Evolutionary conservation across 2,113 vertebrate genomes (phyloP), one percentile per base, ranked within the genome.

Genomic region (Hiodon tergisus): DNA sequence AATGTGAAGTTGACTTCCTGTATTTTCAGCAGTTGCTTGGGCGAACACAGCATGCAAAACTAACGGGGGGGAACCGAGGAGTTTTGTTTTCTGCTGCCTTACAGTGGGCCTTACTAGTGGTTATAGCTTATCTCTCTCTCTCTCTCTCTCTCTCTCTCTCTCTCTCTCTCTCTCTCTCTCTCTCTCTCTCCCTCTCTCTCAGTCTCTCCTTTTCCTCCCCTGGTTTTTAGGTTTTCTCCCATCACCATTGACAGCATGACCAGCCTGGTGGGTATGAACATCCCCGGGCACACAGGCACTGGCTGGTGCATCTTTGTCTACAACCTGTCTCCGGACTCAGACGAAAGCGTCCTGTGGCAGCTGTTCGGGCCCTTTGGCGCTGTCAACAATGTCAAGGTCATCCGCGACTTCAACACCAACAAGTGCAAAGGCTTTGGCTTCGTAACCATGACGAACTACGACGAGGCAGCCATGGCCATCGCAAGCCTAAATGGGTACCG

Each of bases 381-480:
- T 0, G 98, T 99, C 89, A 99, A 98, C 91, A 99, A 98, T 17
- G 98, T 99, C 91, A 98, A 98, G 90, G 97, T 99, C 89, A 99
- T 99, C 92, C 97, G 98, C 57, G 98, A 99, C 91, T 99, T 99
- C 94, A 98, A 98, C 91, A 99, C 98, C 94, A 99, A 99, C 93
- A 99, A 99, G 91, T 99, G 98, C 95, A 98, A 98, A 93, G 98
- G 98, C 89, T 99, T 99, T 81, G 98, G 98, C 87, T 99, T 99
- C 84, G 98, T 99, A 90, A 99, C 98, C 90, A 99, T 99, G 98
- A 99, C 98, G 89, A 99, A 99, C 93, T 99, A 99, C 82, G 98
- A 99, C 14, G 98, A 99, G 91, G 98, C 98, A 62, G 98, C 98
- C 89, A 99, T 99, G 98, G 98, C 98, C 61, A 99, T 99, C 83